A percentile compares a stretch with the other conserved stretches of the same genome.
Conservation (phyloP, 2,888 invertebrate species). For the Iselma pallidipennis region DNA sequence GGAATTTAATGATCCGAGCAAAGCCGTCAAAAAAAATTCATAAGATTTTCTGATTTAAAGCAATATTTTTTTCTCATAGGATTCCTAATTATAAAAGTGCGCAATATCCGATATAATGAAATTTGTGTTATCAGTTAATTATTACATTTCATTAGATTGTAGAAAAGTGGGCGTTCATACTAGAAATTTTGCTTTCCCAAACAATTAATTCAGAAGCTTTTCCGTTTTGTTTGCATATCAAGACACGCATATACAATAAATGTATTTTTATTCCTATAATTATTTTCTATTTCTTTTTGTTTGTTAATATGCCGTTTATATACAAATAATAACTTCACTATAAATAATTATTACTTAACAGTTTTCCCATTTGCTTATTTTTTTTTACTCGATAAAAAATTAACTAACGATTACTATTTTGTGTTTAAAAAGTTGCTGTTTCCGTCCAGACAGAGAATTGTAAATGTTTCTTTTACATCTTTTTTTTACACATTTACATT, state of each 20-base stretch:
- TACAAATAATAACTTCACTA: constrained; percentile 2
- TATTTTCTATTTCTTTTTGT: constrained; percentile 3
- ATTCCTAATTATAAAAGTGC: background rate
- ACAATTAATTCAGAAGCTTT: background rate
- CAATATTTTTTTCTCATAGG: background rate
- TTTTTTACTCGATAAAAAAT: no score
- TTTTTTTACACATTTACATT: background rate
- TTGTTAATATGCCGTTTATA: constrained; percentile 4
- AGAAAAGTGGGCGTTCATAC: background rate
- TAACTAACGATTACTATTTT: no score
- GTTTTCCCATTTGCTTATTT: no score
- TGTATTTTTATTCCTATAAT: constrained; percentile 10
- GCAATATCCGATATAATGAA: background rate
- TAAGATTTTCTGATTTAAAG: no score
- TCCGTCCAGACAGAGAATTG: no score
- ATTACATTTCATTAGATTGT: background rate
- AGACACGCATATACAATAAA: constrained; percentile 20
- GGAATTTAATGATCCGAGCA: no score
- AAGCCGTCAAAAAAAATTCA: no score
- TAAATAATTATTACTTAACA: background rate
- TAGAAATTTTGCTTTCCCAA: background rate
- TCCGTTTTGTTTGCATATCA: constrained; percentile 16
- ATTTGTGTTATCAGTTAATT: background rate
- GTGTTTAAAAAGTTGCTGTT: no score
- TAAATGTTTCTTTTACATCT: no score